Conservation (phyloP, 2,113 vertebrate genomes). For the Ophiodon elongatus region DNA sequence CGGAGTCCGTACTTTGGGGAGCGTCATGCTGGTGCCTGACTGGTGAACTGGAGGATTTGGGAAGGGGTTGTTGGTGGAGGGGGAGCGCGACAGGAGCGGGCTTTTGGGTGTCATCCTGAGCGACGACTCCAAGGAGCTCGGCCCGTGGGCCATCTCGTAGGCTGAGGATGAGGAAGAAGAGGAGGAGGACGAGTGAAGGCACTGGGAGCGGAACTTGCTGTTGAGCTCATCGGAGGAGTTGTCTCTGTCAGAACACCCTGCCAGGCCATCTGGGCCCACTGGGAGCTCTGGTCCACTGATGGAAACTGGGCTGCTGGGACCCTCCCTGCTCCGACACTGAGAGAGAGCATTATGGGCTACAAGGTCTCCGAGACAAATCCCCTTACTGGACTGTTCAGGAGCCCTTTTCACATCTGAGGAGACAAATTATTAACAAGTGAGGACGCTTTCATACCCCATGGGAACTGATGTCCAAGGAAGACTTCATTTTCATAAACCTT, state of each 20-base stretch:
- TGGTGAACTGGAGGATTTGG: constrained; percentile 61
- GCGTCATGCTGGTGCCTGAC: constrained; percentile 87
- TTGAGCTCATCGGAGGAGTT: constrained; percentile 84
- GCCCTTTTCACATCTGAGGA: constrained; percentile 75
- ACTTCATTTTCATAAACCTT: no score
- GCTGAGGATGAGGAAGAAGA: constrained; percentile 86
- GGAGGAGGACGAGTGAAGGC: constrained; percentile 85
- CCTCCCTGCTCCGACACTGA: constrained; percentile 37
- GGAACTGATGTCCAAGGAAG: not conserved
- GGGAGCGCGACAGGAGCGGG: constrained; percentile 71
- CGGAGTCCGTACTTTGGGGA: constrained; percentile 88
- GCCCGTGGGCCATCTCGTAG: constrained; percentile 79
- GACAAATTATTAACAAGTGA: constrained; percentile 7
- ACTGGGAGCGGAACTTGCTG: constrained; percentile 86
- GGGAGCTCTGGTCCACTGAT: constrained; percentile 33
- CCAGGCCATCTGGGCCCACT: not conserved
- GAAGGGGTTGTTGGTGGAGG: constrained; percentile 72
- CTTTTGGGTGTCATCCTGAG: constrained; percentile 72
- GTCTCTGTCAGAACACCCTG: constrained; percentile 64
- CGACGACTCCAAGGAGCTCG: constrained; percentile 64
- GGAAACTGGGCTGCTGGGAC: constrained; percentile 38
- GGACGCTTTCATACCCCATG: not conserved
- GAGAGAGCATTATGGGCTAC: constrained; percentile 33
- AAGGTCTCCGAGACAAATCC: constrained; percentile 52
- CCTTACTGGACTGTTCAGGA: constrained; percentile 61